Conservation (phyloP, 2,888 invertebrate species). For the Agriopis marginaria region DNA sequence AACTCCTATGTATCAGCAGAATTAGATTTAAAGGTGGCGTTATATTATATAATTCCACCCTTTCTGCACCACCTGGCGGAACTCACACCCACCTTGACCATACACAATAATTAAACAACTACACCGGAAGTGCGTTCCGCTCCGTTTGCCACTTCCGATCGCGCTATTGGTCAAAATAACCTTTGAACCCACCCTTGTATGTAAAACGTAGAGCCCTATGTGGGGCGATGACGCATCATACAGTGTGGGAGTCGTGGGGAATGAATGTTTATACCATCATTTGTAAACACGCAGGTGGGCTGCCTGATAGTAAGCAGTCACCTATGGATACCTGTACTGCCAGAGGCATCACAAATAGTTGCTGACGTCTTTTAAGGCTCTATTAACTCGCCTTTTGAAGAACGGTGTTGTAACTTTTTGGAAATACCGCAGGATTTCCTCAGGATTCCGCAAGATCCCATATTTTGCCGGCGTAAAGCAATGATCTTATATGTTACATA, state of each 20-base stretch:
- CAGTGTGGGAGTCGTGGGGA: background rate
- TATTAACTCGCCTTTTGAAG: too few species aligned
- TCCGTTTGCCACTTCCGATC: slow-evolving; percentile 69
- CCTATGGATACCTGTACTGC: too few species aligned
- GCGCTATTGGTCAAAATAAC: slow-evolving; percentile 74
- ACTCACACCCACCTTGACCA: slow-evolving; percentile 51
- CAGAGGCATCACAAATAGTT: too few species aligned
- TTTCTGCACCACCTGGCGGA: slow-evolving; percentile 69
- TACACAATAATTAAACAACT: slow-evolving; percentile 68
- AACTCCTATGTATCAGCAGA: background rate
- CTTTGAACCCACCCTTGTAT: slow-evolving; percentile 78
- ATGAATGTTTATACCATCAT: background rate
- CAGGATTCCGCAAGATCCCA: too few species aligned
- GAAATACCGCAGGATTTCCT: too few species aligned
- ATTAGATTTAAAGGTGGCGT: background rate
- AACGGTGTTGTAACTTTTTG: too few species aligned
- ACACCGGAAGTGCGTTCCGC: slow-evolving; percentile 73
- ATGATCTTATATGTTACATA: too few species aligned
- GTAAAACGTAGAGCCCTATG: slow-evolving; percentile 44
- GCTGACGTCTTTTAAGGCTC: too few species aligned
- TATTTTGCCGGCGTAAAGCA: too few species aligned
- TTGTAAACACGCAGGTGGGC: too few species aligned
- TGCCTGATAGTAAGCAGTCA: too few species aligned
- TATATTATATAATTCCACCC: background rate
- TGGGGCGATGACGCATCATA: slow-evolving; percentile 35